Conservation (phyloP, 2,888 invertebrate species). For the Parelbella ahira region DNA sequence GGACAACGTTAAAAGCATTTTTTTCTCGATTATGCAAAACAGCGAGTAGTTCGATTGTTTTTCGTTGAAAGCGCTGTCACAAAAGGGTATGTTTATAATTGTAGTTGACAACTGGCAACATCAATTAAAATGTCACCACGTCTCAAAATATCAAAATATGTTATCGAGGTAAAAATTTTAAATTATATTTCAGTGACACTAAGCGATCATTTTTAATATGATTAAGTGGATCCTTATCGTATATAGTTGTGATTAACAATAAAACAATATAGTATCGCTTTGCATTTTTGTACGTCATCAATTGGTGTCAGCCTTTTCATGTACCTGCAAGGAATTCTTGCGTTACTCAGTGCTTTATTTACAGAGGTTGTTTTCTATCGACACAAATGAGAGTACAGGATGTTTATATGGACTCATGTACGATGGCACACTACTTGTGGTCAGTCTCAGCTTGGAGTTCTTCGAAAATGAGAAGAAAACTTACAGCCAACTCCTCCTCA, state of each 20-base stretch:
- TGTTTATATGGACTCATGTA: constrained; percentile 88
- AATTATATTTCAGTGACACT: constrained; percentile 6
- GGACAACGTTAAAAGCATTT: too few species aligned
- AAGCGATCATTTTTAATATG: too few species aligned
- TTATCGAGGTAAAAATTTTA: constrained; percentile 83
- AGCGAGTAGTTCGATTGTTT: too few species aligned
- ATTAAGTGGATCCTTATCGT: too few species aligned
- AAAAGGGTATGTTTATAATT: too few species aligned
- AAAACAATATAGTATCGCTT: too few species aligned
- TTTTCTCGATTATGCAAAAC: too few species aligned
- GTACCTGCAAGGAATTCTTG: too few species aligned
- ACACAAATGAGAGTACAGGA: constrained; percentile 82
- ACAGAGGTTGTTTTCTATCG: constrained; percentile 84
- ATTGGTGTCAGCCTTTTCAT: constrained; percentile 15
- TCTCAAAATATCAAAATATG: constrained; percentile 85
- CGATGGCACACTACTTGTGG: constrained; percentile 84
- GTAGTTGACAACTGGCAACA: constrained; percentile 32
- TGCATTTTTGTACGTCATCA: constrained; percentile 60
- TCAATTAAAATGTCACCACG: constrained; percentile 83
- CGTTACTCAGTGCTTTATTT: constrained; percentile 19
- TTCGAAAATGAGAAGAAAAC: constrained; percentile 78
- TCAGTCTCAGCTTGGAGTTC: constrained; percentile 84
- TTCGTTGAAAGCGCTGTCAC: too few species aligned
- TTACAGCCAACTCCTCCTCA: constrained; percentile 79
- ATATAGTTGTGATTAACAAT: too few species aligned